Percentiles rank a stretch among this genome's conserved stretches.
Evolutionary conservation across 2,888 invertebrate species (phyloP).

Genomic region (Podotricha telesiphe): DNA sequence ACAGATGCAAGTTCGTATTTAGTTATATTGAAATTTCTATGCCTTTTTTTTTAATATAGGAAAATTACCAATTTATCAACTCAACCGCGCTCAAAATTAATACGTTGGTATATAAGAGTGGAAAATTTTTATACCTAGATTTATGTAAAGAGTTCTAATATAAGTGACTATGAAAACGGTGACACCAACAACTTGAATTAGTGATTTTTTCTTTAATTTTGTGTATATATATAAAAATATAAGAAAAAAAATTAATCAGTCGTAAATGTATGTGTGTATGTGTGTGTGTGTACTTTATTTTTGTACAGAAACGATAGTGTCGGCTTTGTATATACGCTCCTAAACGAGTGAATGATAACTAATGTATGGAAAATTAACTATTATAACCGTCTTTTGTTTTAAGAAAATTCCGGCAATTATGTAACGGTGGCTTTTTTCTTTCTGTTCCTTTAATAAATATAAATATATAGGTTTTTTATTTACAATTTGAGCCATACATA

Average conservation of each 20-base stretch:
- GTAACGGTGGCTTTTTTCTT: conserved; percentile 11
- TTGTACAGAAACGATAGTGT: conserved; percentile 55
- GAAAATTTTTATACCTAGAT: conserved; percentile 75
- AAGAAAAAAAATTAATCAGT: conserved; percentile 19
- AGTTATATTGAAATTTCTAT: neutral
- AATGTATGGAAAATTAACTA: conserved; percentile 15
- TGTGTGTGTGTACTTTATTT: conserved; percentile 59
- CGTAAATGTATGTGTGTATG: no score
- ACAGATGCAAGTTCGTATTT: neutral
- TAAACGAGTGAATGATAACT: conserved; percentile 38
- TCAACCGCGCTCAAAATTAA: neutral
- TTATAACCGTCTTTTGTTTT: conserved; percentile 20
- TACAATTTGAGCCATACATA: conserved; percentile 4
- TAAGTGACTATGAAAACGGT: conserved; percentile 67
- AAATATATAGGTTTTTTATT: no score
- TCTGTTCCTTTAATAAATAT: neutral
- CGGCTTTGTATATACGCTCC: conserved; percentile 52
- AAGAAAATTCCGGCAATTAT: conserved; percentile 15
- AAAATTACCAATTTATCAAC: conserved; percentile 3
- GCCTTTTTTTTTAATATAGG: neutral
- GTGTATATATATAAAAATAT: conserved; percentile 29
- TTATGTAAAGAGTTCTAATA: conserved; percentile 51
- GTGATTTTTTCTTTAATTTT: conserved; percentile 48
- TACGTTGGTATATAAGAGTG: conserved; percentile 54
- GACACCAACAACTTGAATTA: conserved; percentile 72